phyloP scores from a whole-genome alignment of 2,113 vertebrate species.

The Panthera uncia region DNA sequence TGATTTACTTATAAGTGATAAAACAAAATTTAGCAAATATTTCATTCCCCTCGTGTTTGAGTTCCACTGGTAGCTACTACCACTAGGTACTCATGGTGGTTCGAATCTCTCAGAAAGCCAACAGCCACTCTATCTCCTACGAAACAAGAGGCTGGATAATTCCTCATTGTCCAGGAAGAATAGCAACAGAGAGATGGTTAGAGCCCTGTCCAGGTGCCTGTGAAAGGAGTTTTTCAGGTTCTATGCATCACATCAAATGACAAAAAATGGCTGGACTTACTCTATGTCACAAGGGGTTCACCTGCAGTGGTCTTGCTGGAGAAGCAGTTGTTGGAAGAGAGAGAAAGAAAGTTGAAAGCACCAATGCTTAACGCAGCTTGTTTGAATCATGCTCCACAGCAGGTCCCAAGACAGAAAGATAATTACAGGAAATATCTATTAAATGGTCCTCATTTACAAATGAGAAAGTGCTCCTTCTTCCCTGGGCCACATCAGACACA shows the following conservation, averaged over 20 bases:
- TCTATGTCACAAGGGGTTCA: background rate
- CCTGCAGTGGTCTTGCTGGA: background rate
- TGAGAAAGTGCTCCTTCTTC: slow-evolving; percentile 8
- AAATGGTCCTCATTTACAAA: slow-evolving; percentile 39
- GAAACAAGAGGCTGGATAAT: background rate
- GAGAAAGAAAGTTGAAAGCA: background rate
- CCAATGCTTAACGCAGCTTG: background rate
- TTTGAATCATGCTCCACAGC: background rate
- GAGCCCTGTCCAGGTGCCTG: background rate
- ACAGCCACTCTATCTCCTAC: background rate
- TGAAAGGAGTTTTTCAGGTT: background rate
- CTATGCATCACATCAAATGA: background rate
- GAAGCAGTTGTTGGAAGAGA: background rate
- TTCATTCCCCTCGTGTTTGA: background rate
- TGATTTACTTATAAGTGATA: background rate
- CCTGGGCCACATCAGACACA: background rate
- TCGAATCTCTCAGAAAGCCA: background rate
- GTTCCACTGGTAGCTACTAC: background rate
- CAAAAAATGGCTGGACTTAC: background rate
- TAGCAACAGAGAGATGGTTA: background rate
- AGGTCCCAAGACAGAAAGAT: background rate
- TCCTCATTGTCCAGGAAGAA: background rate
- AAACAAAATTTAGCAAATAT: background rate
- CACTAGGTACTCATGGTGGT: background rate
- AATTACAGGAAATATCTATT: slow-evolving; percentile 51